These are phyloP conservation scores for Papilio xuthus DNA, from an alignment of 1,140 invertebrate species.

Conservation along the genomic window DNA sequence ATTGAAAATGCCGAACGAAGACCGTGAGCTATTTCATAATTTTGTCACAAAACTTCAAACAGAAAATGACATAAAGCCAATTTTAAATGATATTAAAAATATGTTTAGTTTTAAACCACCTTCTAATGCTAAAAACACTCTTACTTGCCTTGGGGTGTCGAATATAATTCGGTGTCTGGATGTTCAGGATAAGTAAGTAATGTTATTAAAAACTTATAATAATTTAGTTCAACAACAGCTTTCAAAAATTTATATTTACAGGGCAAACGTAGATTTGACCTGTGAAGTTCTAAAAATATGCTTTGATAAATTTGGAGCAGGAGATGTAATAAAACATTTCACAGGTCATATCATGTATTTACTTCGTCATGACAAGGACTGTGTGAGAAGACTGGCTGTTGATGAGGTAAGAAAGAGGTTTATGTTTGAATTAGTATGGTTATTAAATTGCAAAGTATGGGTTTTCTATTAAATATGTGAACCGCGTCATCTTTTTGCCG, in stretches of 20 bases:
- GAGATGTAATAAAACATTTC: slow-evolving; percentile 77
- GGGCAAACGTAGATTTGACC: slow-evolving; percentile 81
- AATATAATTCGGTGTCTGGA: slow-evolving; percentile 69
- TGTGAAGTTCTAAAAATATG: slow-evolving; percentile 83
- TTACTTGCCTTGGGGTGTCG: slow-evolving; percentile 61
- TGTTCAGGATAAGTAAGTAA: slow-evolving; percentile 57
- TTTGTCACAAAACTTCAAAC: slow-evolving; percentile 57
- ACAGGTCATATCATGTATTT: slow-evolving; percentile 79
- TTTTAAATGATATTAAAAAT: slow-evolving; percentile 68
- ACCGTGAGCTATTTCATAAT: slow-evolving; percentile 54
- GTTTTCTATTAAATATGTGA: too few species aligned
- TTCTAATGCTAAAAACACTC: slow-evolving; percentile 49
- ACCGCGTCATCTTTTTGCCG: too few species aligned
- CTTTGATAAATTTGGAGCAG: slow-evolving; percentile 81
- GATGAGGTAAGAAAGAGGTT: slow-evolving; percentile 69
- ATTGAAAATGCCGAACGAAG: slow-evolving; percentile 51
- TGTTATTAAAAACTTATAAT: slow-evolving; percentile 1
- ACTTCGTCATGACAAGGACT: slow-evolving; percentile 80
- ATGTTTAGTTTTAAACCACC: slow-evolving; percentile 57
- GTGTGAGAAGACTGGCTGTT: slow-evolving; percentile 81
- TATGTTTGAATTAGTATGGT: too few species aligned
- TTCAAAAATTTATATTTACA: slow-evolving; percentile 49
- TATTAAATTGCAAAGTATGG: too few species aligned
- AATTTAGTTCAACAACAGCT: background rate
- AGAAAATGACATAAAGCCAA: slow-evolving; percentile 55